Conservation (phyloP, 2,888 invertebrate species). For the Xestia xanthographa region DNA sequence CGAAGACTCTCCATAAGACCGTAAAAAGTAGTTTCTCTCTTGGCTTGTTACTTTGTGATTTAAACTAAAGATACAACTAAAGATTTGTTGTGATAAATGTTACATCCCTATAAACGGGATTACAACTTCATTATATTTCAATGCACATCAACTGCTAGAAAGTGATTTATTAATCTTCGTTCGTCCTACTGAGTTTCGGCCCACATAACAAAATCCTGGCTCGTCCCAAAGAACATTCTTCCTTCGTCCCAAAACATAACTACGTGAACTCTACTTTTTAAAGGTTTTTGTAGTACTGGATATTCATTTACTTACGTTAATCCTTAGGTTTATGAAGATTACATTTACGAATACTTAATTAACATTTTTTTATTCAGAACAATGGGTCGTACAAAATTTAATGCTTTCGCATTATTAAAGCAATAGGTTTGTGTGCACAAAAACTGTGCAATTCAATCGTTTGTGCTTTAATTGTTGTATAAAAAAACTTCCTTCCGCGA, state of each 20-base stretch:
- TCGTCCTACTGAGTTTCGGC: too few relatives aligned
- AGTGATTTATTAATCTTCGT: too few relatives aligned
- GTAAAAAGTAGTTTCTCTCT: neutral
- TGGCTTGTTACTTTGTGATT: neutral
- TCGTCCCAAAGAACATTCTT: too few relatives aligned
- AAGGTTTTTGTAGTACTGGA: neutral
- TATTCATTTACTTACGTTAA: neutral
- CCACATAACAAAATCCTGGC: too few relatives aligned
- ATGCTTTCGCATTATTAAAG: slow-evolving; percentile 20
- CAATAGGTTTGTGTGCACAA: slow-evolving; percentile 26
- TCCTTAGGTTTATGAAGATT: neutral
- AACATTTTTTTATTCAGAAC: neutral
- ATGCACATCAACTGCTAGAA: neutral
- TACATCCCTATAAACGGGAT: neutral
- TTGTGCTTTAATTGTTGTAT: slow-evolving; percentile 49
- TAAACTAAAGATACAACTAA: neutral
- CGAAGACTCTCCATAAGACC: neutral
- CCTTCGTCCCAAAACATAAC: too few relatives aligned
- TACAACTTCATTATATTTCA: neutral
- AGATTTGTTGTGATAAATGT: neutral
- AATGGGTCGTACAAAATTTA: neutral
- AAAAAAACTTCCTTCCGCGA: slow-evolving; percentile 86
- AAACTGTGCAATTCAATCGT: slow-evolving; percentile 60
- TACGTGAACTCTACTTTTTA: neutral
- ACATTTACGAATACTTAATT: neutral